Percentiles rank a stretch among this genome's conserved stretches.
phyloP scores from a whole-genome alignment of 1,140 invertebrate genomes.

The Leptestheria dahalacensis region DNA sequence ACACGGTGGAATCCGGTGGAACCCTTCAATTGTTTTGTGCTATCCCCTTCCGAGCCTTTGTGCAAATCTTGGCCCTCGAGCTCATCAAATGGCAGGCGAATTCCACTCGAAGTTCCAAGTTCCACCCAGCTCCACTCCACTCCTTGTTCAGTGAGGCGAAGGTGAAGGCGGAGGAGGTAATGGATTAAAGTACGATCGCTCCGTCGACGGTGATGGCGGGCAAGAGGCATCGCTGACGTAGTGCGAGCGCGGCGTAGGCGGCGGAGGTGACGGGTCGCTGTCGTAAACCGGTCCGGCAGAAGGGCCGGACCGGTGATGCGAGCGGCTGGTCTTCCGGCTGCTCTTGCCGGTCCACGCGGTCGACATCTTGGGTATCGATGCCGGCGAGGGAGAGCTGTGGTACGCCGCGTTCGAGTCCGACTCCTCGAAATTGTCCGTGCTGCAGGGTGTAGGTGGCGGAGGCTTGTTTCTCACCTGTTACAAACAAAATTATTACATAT shows the following conservation, averaged over 20 bases:
- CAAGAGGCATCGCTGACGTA: slow-evolving; percentile 44
- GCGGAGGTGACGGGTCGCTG: slow-evolving; percentile 54
- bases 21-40: too few relatives aligned
- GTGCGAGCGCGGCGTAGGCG: slow-evolving; percentile 64
- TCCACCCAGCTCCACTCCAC: too few relatives aligned
- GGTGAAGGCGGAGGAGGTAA: slow-evolving; percentile 54
- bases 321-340: not conserved
- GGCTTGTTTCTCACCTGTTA: slow-evolving; percentile 54
- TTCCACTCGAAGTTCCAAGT: too few relatives aligned
- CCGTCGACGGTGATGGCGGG: slow-evolving; percentile 59
- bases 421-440: slow-evolving; percentile 83
- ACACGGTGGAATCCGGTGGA: too few relatives aligned
- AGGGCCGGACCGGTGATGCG: not conserved
- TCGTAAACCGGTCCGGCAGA: slow-evolving; percentile 36
- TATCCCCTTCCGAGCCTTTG: too few relatives aligned
- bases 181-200: slow-evolving; percentile 46
- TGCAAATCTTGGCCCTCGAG: too few relatives aligned
- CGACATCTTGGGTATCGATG: slow-evolving; percentile 10
- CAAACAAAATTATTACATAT: too few relatives aligned
- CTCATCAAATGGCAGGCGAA: too few relatives aligned
- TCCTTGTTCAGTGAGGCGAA: not conserved
- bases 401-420: slow-evolving; percentile 39
- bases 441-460: slow-evolving; percentile 83
- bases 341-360: slow-evolving; percentile 1
- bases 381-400: slow-evolving; percentile 8